Conservation (phyloP, 2,888 invertebrate genomes). For the Eupeodes latifasciatus region DNA sequence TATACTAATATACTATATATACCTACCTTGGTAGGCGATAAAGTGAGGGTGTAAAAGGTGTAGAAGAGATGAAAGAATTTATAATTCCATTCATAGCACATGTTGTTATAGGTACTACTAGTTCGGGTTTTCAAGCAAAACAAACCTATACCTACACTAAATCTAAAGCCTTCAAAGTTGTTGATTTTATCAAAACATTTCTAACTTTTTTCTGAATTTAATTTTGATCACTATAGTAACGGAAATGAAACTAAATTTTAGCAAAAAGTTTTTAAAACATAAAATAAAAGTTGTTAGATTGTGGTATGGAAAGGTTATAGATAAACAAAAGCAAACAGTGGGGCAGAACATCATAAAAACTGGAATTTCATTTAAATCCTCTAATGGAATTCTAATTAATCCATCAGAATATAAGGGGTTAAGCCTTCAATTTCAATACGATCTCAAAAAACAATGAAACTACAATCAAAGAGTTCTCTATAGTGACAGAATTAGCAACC, state of each 20-base stretch:
- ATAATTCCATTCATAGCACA: slow-evolving; percentile 27
- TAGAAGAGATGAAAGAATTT: not conserved
- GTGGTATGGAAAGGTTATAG: not conserved
- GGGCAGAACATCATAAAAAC: not conserved
- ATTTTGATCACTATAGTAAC: slow-evolving; percentile 30
- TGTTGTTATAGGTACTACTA: slow-evolving; percentile 19
- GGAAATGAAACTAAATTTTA: slow-evolving; percentile 20
- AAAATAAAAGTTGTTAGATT: not conserved
- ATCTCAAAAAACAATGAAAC: not conserved
- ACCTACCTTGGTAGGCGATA: not conserved
- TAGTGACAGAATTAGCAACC: too few relatives aligned
- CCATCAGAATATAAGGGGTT: too few relatives aligned
- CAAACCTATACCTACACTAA: not conserved
- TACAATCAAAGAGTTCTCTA: too few relatives aligned
- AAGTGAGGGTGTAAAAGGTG: not conserved
- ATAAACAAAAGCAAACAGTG: not conserved
- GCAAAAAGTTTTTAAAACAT: slow-evolving; percentile 12
- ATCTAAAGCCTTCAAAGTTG: slow-evolving; percentile 8
- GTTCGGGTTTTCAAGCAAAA: not conserved
- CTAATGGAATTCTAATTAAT: too few relatives aligned
- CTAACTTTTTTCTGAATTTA: slow-evolving; percentile 3
- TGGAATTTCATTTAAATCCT: not conserved
- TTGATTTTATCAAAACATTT: slow-evolving; percentile 24
- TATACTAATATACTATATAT: not conserved
- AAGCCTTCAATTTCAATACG: not conserved